phyloP scores from a whole-genome alignment of 2,113 vertebrate species.

The Neotoma lepida region DNA sequence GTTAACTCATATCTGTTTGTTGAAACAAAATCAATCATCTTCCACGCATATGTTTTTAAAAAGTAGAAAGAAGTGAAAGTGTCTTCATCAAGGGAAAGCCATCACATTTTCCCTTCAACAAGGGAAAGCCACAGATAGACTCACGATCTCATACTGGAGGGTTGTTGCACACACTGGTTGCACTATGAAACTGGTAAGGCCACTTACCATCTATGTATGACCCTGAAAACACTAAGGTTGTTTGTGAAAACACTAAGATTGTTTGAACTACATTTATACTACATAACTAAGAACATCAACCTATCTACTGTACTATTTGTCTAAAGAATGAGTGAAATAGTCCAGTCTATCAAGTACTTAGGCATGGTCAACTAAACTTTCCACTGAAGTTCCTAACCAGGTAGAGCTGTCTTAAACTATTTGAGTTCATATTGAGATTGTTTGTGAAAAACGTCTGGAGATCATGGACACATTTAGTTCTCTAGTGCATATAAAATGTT shows the following conservation, averaged over 20 bases:
- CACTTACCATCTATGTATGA: background rate
- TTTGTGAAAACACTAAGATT: background rate
- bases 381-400: background rate
- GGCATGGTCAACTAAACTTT: background rate
- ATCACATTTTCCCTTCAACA: background rate
- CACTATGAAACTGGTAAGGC: background rate
- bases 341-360: background rate
- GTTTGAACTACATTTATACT: background rate
- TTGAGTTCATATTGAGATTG: background rate
- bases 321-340: background rate
- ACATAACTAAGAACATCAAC: background rate
- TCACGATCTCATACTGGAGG: background rate
- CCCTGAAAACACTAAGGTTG: background rate
- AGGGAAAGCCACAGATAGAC: background rate
- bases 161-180: background rate
- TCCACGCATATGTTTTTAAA: background rate
- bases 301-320: background rate
- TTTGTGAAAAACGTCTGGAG: conserved; percentile 49
- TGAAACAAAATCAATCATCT: conserved; percentile 32
- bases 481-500: background rate
- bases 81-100: background rate
- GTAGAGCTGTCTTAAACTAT: background rate
- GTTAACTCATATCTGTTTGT: background rate
- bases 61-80: background rate
- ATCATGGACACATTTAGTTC: background rate